Evolutionary conservation across 2,113 vertebrate species (phyloP), one percentile per base, ranked within the genome.

Genomic region (Datnioides undecimradiatus): DNA sequence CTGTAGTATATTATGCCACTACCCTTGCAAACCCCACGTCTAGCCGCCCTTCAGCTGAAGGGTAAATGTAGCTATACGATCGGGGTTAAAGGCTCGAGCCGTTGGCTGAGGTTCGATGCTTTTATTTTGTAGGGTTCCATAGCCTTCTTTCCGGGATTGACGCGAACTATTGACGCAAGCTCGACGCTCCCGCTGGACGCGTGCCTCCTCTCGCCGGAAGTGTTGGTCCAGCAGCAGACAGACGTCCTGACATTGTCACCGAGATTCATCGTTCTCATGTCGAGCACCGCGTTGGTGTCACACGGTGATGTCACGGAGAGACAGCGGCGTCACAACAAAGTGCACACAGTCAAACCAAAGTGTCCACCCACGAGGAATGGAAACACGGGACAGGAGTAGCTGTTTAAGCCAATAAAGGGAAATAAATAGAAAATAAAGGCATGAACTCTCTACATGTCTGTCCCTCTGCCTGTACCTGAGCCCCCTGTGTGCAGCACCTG

Each of bases 121-220:
- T 76, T 86, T 90, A 88, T 77, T 84, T 76, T 73, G 71, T 2
- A 80, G 48, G 45, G 0, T 7, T 38, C 0, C 17, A 13, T 14
- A 1, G 41, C 23, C 14, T 2, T 0, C 0, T 11, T 77, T 77
- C 77, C 76, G 70, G 62, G 10, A 5, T 23, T 5, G 1, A 48
- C 3, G 40, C 14, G 14, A 48, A 23, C 8, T 2, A 31, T 17
- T 33, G 8, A 21, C 45, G 5, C 0, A 12, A 76, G 12, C 48
- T 79, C 83, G 23, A 76, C 43, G 29, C 36, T 13, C 0, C 57
- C 25, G 68, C 65, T 81, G 83, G 83, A 78, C 75, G 79, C 95
- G 95, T 94, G 95, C 95, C 93, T 91, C 89, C 88, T 93, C 92
- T 93, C 94, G 92, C 93, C 95, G 96, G 96, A 97, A 97, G 96